These are phyloP conservation scores for Leptodirus hochenwartii DNA, from an alignment of 2,888 invertebrate species.

Conservation along the genomic window DNA sequence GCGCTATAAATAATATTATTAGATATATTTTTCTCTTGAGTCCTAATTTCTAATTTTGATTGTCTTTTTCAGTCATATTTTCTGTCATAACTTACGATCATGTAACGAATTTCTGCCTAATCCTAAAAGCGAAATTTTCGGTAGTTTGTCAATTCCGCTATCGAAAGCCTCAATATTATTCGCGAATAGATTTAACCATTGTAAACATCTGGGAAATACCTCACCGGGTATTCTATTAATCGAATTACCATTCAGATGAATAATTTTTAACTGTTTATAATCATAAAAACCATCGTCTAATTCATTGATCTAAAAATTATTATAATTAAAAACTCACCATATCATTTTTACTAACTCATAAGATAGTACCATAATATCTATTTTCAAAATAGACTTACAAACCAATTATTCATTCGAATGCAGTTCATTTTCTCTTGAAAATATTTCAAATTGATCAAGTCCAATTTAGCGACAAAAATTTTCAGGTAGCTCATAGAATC, in stretches of 20 bases:
- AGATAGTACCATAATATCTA: constrained; percentile 5
- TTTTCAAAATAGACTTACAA: too few relatives aligned
- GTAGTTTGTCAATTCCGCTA: constrained; percentile 22
- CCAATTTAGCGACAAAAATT: constrained; percentile 15
- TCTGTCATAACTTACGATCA: constrained; percentile 21
- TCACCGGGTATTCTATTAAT: constrained; percentile 22
- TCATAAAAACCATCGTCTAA: constrained; percentile 12
- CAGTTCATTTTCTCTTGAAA: constrained; percentile 15
- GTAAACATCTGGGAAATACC: constrained; percentile 26
- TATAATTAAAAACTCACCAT: background rate
- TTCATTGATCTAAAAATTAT: background rate
- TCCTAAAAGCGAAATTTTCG: constrained; percentile 30
- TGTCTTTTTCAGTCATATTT: too few relatives aligned
- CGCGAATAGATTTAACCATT: constrained; percentile 30
- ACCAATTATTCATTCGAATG: constrained; percentile 16
- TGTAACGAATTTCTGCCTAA: constrained; percentile 30
- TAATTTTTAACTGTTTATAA: constrained; percentile 26
- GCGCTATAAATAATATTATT: too few relatives aligned
- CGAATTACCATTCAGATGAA: constrained; percentile 30
- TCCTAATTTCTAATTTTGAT: too few relatives aligned
- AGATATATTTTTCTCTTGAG: too few relatives aligned
- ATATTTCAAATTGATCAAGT: constrained; percentile 17
- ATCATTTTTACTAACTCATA: background rate
- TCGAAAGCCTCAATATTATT: constrained; percentile 28
- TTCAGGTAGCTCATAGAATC: too few relatives aligned